Evolutionary conservation across 2,888 invertebrate species (phyloP).

Genomic region (Thelaira solivaga): DNA sequence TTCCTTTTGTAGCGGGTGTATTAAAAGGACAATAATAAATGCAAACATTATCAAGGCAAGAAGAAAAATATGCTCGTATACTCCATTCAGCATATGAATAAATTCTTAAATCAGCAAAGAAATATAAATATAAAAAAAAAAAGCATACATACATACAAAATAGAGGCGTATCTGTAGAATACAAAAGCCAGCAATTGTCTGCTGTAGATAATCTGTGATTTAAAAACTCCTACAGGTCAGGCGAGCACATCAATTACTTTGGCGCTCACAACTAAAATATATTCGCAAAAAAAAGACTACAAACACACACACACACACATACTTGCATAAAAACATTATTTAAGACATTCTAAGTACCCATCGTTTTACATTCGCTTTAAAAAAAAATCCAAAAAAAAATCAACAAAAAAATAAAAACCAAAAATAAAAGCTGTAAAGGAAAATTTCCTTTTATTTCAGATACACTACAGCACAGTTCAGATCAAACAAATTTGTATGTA

Average conservation of each 20-base stretch:
- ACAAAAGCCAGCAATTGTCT: slow-evolving; percentile 71
- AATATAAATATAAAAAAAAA: not conserved
- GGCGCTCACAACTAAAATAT: slow-evolving; percentile 69
- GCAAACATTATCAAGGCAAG: slow-evolving; percentile 24
- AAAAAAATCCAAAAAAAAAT: slow-evolving; percentile 18
- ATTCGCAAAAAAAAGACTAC: not conserved
- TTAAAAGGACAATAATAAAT: slow-evolving; percentile 55
- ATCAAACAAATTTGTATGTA: slow-evolving; percentile 59
- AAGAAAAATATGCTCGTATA: not conserved
- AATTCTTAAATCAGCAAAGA: not conserved
- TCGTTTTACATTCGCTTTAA: slow-evolving; percentile 11
- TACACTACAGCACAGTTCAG: slow-evolving; percentile 21
- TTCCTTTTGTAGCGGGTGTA: slow-evolving; percentile 44
- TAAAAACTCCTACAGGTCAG: slow-evolving; percentile 76
- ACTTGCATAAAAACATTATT: not conserved
- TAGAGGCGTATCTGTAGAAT: slow-evolving; percentile 64
- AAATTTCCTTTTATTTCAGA: slow-evolving; percentile 2
- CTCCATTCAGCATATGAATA: slow-evolving; percentile 8
- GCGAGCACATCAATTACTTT: slow-evolving; percentile 76
- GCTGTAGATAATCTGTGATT: slow-evolving; percentile 75
- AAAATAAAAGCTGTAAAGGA: slow-evolving; percentile 20
- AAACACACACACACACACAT: not conserved
- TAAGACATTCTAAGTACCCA: slow-evolving; percentile 42
- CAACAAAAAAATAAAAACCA: not conserved
- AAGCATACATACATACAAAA: slow-evolving; percentile 25